Percentiles rank a stretch among this genome's conserved stretches.
Evolutionary conservation across 2,888 invertebrate genomes (phyloP).

Genomic region (Nipponacmea schrenckii): DNA sequence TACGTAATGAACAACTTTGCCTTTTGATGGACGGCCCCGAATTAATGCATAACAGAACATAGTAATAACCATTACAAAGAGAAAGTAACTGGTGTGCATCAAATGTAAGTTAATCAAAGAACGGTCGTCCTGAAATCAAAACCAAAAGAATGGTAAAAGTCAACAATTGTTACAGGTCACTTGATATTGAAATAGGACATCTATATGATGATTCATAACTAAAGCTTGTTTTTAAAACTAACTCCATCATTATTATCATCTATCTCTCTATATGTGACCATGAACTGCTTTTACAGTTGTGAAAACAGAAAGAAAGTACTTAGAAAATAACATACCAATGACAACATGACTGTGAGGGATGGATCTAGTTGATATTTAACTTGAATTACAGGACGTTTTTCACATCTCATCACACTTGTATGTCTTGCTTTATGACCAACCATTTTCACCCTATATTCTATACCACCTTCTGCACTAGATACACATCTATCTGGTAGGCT

Average conservation of each 20-base stretch:
- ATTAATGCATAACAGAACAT: conserved; percentile 66
- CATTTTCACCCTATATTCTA: conserved; percentile 54
- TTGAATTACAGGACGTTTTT: conserved; percentile 43
- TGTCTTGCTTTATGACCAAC: conserved; percentile 31
- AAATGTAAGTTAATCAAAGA: conserved; percentile 68
- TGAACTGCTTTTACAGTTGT: no score
- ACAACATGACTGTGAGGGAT: conserved; percentile 61
- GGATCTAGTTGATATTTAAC: conserved; percentile 59
- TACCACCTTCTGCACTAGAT: conserved; percentile 39
- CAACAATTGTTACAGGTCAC: no score
- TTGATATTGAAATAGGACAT: background rate
- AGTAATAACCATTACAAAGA: conserved; percentile 68
- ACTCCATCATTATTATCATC: background rate
- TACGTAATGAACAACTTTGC: conserved; percentile 33
- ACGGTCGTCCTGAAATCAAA: conserved; percentile 65
- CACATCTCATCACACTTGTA: conserved; percentile 34
- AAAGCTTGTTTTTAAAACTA: background rate
- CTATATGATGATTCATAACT: no score
- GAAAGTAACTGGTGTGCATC: conserved; percentile 68
- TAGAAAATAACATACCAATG: conserved; percentile 53
- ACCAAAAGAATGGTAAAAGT: no score
- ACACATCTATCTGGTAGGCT: conserved; percentile 38
- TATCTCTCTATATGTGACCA: no score
- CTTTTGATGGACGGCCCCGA: conserved; percentile 52
- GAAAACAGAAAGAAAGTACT: no score